Base-by-base conservation (phyloP, 1,140 invertebrate genomes). In the Planococcus citri region DNA sequence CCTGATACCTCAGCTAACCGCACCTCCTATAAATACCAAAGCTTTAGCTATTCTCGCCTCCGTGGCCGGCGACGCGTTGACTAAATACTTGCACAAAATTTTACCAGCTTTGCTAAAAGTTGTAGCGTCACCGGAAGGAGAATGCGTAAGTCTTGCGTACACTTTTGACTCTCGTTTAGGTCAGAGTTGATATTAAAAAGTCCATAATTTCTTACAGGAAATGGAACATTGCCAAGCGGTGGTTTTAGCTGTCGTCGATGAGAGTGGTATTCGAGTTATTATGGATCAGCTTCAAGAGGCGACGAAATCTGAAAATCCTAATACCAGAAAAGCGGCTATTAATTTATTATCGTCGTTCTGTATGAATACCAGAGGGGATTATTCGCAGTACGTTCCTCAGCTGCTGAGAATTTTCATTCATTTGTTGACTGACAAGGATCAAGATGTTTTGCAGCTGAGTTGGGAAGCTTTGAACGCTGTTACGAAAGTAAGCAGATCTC, bases 191-290 rank as follows among this genome's bases (percentile, higher is more conserved):
- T n/a, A n/a, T n/a, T n/a, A n/a, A n/a, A n/a, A n/a, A n/a, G n/a
- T n/a, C n/a, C n/a, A n/a, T n/a, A n/a, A n/a, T 73, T 25, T 67
- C 24, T 41, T 74, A 20, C 72, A 87, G 81, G 85, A 96, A 79
- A 77, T 95, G n/a, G 90, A 92, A 74, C 93, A 97, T 78, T 98
- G 95, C 78, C 88, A 95, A 77, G 85, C 89, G 51, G 94, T 98
- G 6, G 86, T 98, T 64, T 79, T 98, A 71, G 94, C 95, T 0
- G 89, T 95, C 1, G 84, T 84, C 0, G 91, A 95, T 76, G 91
- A 96, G 76, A 84, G 86, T 58, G 94, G 94, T 24, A 87, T 96
- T 0, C 82, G 92, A 68, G 87, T 88, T 58, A 88, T 97, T 8
- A 88, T 97, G 79, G 92, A 96, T 78, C 91, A 92, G 72, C 79